Evolutionary conservation across 2,797 vertebrate species (phyloP).

Genomic region (Brachymystax lenok): DNA sequence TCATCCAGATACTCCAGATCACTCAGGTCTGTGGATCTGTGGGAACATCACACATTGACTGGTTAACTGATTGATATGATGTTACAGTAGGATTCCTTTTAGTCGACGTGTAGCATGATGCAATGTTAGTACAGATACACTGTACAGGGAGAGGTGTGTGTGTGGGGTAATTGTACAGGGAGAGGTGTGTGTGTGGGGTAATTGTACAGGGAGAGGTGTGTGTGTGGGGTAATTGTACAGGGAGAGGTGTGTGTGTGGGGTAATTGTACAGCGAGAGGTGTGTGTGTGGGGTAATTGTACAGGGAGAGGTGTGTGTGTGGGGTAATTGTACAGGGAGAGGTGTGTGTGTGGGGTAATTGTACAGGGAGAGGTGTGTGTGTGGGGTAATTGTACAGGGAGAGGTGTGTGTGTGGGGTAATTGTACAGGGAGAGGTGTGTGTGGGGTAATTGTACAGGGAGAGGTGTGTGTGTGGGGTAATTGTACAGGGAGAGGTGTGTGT

Average conservation of each 20-base stretch:
- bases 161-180: no score
- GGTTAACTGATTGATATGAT: background rate
- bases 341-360: no score
- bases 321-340: background rate
- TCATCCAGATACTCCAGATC: slow-evolving; percentile 97
- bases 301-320: no score
- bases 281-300: background rate
- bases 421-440: background rate
- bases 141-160: background rate
- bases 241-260: background rate
- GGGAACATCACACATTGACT: background rate
- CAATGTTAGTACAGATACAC: background rate
- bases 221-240: no score
- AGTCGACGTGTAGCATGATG: background rate
- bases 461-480: no score
- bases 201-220: no score
- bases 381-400: background rate
- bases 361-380: no score
- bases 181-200: no score
- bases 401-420: background rate
- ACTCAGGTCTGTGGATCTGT: slow-evolving; percentile 92
- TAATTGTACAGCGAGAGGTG: background rate
- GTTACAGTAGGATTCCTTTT: background rate
- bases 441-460: background rate
- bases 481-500: no score